Evolutionary conservation across 2,113 vertebrate genomes (phyloP).

Genomic region (Ophthalmotilapia sp.): DNA sequence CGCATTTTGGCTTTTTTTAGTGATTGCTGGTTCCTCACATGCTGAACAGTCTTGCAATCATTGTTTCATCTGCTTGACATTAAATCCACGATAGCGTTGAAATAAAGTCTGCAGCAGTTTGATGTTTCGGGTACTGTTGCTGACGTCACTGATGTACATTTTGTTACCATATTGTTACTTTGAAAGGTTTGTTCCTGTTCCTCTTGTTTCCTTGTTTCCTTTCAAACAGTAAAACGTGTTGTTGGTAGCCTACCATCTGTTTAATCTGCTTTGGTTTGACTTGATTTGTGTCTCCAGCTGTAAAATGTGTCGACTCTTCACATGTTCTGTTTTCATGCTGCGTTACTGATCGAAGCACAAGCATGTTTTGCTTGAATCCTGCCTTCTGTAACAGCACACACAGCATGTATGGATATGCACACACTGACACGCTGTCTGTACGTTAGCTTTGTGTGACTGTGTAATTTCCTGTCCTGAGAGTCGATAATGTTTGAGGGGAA

Average conservation of each 20-base stretch:
- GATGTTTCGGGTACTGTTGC: rapidly evolving
- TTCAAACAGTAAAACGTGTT: neutral
- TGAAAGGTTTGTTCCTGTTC: rapidly evolving
- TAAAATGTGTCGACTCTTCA: neutral
- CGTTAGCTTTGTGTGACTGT: rapidly evolving
- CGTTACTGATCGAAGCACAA: rapidly evolving
- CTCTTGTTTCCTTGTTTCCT: neutral
- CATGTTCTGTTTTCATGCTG: rapidly evolving
- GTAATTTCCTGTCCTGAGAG: neutral
- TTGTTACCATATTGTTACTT: neutral
- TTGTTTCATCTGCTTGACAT: rapidly evolving
- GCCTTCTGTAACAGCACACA: neutral
- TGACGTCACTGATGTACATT: neutral
- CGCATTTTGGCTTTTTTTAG: rapidly evolving
- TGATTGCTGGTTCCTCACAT: neutral
- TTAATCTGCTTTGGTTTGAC: neutral
- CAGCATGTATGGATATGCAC: rapidly evolving
- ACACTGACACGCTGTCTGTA: neutral
- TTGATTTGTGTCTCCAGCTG: neutral
- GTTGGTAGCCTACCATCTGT: neutral
- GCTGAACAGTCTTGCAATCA: rapidly evolving
- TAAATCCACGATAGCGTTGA: neutral
- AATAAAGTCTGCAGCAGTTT: neutral
- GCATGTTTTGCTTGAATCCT: rapidly evolving
- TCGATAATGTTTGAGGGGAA: neutral